Conservation (phyloP, 1,140 invertebrate genomes). For the Orussus abietinus region DNA sequence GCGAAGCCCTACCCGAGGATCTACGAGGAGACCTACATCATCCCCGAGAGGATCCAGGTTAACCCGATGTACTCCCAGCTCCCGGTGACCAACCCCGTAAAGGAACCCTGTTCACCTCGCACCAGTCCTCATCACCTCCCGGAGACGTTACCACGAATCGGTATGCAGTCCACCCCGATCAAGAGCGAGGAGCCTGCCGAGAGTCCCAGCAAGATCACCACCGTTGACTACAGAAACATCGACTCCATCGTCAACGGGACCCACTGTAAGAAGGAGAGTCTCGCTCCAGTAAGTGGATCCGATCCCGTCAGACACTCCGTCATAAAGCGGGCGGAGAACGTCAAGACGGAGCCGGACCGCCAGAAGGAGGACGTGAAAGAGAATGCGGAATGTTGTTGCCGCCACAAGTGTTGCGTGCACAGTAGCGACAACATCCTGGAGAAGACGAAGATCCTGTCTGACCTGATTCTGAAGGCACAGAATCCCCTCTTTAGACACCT, state of each 20-base stretch:
- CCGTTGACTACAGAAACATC: constrained; percentile 49
- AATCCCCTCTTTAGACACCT: constrained; percentile 46
- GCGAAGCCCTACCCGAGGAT: constrained; percentile 33
- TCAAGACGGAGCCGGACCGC: constrained; percentile 37
- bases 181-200: constrained; percentile 37
- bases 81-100: constrained; percentile 9
- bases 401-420: constrained; percentile 45
- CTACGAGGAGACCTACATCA: constrained; percentile 42
- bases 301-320: constrained; percentile 44
- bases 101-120: constrained; percentile 24
- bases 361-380: constrained; percentile 9
- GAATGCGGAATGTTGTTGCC: constrained; percentile 37
- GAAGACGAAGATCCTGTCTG: constrained; percentile 48
- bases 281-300: constrained; percentile 4
- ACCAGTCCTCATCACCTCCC: constrained; percentile 30
- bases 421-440: constrained; percentile 39
- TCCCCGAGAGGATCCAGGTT: constrained; percentile 33
- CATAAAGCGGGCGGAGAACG: constrained; percentile 43
- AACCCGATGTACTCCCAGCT: constrained; percentile 26
- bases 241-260: constrained; percentile 47
- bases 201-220: constrained; percentile 28
- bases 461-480: constrained; percentile 44
- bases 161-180: constrained; percentile 48
- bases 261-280: constrained; percentile 36
- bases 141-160: constrained; percentile 30